Evolutionary conservation across 1,140 invertebrate species (phyloP).

Genomic region (Dryas iulia): DNA sequence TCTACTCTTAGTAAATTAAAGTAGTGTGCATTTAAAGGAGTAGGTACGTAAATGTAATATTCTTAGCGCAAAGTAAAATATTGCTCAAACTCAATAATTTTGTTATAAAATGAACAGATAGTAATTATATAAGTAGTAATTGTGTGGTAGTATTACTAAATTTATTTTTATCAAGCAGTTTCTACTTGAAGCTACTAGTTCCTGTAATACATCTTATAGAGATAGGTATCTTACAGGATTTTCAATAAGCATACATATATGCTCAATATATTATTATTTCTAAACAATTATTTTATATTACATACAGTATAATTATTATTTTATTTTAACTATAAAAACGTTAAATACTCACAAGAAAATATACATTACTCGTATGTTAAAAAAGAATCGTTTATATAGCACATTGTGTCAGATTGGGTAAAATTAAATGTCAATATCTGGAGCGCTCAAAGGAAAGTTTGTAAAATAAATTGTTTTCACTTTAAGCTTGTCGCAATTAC

Average conservation of each 20-base stretch:
- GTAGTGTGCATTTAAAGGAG: constrained; percentile 4
- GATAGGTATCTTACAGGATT: no score
- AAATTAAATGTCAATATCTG: constrained; percentile 65
- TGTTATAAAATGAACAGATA: no score
- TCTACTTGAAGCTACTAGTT: no score
- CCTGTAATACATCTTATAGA: no score
- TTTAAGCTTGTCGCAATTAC: constrained; percentile 58
- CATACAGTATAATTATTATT: no score
- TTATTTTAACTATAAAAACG: neutral
- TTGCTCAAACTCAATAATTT: neutral
- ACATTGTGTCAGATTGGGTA: constrained; percentile 2
- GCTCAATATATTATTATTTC: no score
- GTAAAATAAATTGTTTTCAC: constrained; percentile 65
- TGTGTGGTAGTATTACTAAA: no score
- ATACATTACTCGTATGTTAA: neutral
- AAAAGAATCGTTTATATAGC: neutral
- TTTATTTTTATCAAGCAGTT: no score
- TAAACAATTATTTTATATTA: no score
- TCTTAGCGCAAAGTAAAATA: neutral
- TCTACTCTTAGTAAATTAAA: constrained; percentile 16
- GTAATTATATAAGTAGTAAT: no score
- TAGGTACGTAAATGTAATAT: neutral
- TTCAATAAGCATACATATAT: no score
- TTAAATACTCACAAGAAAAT: neutral
- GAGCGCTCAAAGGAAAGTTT: constrained; percentile 67